A percentile compares a stretch with the other conserved stretches of the same genome.
Conservation (phyloP, 2,797 vertebrate species). For the Neostethus bicornis region DNA sequence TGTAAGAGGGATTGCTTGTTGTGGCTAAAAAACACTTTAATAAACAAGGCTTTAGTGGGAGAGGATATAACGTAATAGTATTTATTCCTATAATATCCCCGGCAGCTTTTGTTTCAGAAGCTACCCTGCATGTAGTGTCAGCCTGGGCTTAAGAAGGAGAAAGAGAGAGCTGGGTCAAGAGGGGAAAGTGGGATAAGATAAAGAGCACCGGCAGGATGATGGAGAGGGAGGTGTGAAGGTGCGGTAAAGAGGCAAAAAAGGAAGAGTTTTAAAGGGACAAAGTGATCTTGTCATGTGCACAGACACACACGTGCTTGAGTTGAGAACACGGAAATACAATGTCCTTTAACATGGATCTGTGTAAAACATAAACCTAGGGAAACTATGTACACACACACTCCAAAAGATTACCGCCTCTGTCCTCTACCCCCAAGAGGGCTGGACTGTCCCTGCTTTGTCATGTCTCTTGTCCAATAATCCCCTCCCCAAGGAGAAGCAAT, state of each 20-base stretch:
- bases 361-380: conserved; percentile 51
- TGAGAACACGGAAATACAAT: conserved; percentile 60
- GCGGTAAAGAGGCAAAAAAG: conserved; percentile 34
- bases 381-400: conserved; percentile 31
- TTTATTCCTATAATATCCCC: conserved; percentile 39
- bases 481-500: conserved; percentile 79
- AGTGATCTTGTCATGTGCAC: conserved; percentile 7
- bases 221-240: conserved; percentile 51
- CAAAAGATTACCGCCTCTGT: conserved; percentile 48
- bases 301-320: conserved; percentile 33
- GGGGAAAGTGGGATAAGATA: conserved; percentile 38
- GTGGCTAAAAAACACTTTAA: conserved; percentile 24
- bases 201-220: conserved; percentile 47
- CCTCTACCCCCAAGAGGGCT: conserved; percentile 56
- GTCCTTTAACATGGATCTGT: conserved; percentile 35
- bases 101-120: conserved; percentile 56
- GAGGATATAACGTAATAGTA: conserved; percentile 27
- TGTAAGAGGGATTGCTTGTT: conserved; percentile 12
- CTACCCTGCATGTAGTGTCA: conserved; percentile 46
- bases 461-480: conserved; percentile 75
- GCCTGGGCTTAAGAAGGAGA: conserved; percentile 40
- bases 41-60: conserved; percentile 9
- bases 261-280: conserved; percentile 27
- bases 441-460: conserved; percentile 77
- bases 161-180: conserved; percentile 52